Evolutionary conservation across 2,113 vertebrate genomes (phyloP).

Genomic region (Carassius gibelio): DNA sequence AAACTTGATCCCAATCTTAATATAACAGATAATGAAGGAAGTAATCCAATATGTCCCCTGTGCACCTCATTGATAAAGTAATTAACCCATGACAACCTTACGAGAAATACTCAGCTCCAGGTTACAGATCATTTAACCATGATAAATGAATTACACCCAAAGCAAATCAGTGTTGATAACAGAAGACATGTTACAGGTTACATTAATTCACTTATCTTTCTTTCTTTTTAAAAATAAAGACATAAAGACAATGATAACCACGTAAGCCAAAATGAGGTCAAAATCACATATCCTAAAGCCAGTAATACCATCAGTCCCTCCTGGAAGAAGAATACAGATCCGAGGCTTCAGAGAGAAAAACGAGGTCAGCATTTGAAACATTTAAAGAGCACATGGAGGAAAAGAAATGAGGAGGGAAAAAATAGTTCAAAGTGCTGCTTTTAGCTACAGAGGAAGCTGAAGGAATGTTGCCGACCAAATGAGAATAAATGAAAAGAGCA

Average conservation of each 20-base stretch:
- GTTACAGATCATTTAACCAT: conserved; percentile 58
- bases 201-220: background rate
- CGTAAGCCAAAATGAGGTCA: conserved; percentile 54
- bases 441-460: conserved; percentile 16
- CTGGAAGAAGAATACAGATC: conserved; percentile 50
- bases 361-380: conserved; percentile 59
- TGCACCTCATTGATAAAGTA: conserved; percentile 60
- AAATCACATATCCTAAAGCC: conserved; percentile 42
- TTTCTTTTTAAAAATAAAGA: background rate
- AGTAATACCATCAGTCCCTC: conserved; percentile 29
- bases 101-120: conserved; percentile 47
- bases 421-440: conserved; percentile 36
- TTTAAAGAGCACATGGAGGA: conserved; percentile 51
- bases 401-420: conserved; percentile 34
- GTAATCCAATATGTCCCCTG: conserved; percentile 58
- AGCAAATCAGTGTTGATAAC: conserved; percentile 64
- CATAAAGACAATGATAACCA: conserved; percentile 39
- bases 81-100: conserved; percentile 68
- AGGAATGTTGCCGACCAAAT: background rate
- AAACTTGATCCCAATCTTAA: conserved; percentile 60
- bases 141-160: conserved; percentile 56
- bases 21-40: conserved; percentile 56
- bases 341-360: conserved; percentile 44
- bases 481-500: conserved; percentile 25
- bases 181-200: conserved; percentile 35